Percentiles rank a stretch among this genome's conserved stretches.
These are phyloP conservation scores for Periplaneta americana DNA, from an alignment of 1,140 invertebrate species.

Conservation along the genomic window DNA sequence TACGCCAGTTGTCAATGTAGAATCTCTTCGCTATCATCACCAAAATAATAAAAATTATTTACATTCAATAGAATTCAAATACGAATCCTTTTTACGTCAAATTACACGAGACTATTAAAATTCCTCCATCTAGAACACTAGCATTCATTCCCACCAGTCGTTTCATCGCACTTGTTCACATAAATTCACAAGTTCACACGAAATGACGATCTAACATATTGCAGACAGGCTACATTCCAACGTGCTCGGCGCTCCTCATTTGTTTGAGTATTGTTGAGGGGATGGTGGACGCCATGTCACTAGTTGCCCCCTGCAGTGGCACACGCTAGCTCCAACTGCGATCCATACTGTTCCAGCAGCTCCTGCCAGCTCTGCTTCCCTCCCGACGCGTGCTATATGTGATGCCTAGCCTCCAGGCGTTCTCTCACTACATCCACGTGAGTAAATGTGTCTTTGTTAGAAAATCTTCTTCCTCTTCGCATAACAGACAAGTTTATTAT, in stretches of 20 bases:
- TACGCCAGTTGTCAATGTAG: not conserved
- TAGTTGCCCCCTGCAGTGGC: not conserved
- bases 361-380: not conserved
- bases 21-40: not conserved
- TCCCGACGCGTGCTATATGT: not conserved
- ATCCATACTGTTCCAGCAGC: not conserved
- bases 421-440: slow-evolving; percentile 2
- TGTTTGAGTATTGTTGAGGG: not conserved
- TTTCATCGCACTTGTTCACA: not conserved
- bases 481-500: not conserved
- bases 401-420: slow-evolving; percentile 3
- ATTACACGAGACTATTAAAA: not conserved
- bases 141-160: not conserved
- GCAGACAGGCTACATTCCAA: not conserved
- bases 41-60: too few species aligned
- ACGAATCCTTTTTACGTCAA: not conserved
- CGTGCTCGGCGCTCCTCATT: not conserved
- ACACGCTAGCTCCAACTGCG: not conserved
- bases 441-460: not conserved
- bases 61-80: not conserved
- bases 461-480: not conserved
- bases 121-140: not conserved
- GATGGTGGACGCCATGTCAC: not conserved
- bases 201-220: not conserved
- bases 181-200: not conserved